Evolutionary conservation across 2,888 invertebrate species (phyloP), one percentile per base, ranked within the genome.

Genomic region (Noctuana brunneofusca): DNA sequence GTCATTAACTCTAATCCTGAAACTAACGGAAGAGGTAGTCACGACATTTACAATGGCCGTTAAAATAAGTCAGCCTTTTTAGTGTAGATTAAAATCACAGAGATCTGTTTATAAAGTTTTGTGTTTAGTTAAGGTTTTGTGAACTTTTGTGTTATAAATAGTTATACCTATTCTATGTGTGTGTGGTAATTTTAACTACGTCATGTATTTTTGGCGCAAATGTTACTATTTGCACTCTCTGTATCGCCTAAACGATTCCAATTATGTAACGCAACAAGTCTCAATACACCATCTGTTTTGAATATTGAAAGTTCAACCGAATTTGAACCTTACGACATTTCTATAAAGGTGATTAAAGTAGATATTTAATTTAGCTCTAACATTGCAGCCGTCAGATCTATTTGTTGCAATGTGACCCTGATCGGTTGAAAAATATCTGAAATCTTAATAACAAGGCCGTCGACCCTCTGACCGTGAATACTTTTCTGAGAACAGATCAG

Each of bases 391-490:
- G 8, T 22, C 22, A n/a, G 3, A 22, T 58, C 16, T 50, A 58
- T 57, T 46, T 54, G n/a, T 57, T 48, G 35, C 57, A 58, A 58
- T 38, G 58, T 58, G 49, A 49, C 58, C 38, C n/a, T 41, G 50
- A 24, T 50, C 58, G 18, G 38, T 58, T 50, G 58, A 50, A 50
- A 58, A 49, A 58, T 50, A 58, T 58, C 58, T 58, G 58, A 53
- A 59, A 53, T 56, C 43, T 52, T 16, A 56, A 48, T 48, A 35
- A 16, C 59, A 60, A 54, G 66, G 64, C 65, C 68, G 56, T 59
- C 56, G 55, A 67, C 65, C 66, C 41, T 27, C 22, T 64, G 70
- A 66, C 71, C 71, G 65, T 71, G 69, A 70, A 69, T 58, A 41
- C 65, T 63, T 57, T 69, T 67, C 63, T 65, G 57, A 62, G 71